A percentile compares a stretch with the other conserved stretches of the same genome.
Evolutionary conservation across 2,797 vertebrate species (phyloP).

Genomic region (Huso huso): DNA sequence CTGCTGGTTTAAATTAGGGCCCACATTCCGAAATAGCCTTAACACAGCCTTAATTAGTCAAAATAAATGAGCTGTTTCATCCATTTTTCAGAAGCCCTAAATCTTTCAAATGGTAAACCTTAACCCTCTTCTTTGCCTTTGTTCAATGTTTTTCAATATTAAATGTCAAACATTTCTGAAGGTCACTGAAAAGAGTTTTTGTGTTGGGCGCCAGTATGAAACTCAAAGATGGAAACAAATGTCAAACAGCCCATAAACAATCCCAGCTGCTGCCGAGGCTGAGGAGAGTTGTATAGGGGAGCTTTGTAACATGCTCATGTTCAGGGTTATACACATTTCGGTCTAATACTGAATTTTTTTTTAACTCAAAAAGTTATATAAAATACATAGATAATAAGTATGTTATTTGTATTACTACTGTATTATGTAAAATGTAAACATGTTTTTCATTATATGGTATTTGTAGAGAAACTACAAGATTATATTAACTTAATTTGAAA

Average conservation of each 20-base stretch:
- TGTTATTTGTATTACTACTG: too few species aligned
- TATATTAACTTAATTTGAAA: too few species aligned
- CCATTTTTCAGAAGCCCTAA: slow-evolving; percentile 18
- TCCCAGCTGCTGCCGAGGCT: slow-evolving; percentile 16
- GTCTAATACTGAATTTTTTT: too few species aligned
- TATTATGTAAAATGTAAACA: too few species aligned
- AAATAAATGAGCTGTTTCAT: slow-evolving; percentile 28
- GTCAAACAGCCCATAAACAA: slow-evolving; percentile 37
- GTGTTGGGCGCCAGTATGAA: slow-evolving; percentile 29
- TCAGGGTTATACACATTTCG: too few species aligned
- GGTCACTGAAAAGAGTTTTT: slow-evolving; percentile 29
- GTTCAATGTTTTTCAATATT: slow-evolving; percentile 16
- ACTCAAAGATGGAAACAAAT: slow-evolving; percentile 39
- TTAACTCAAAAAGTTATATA: too few species aligned
- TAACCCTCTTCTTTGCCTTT: not conserved
- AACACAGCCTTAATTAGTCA: slow-evolving; percentile 28
- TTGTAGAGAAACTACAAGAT: too few species aligned
- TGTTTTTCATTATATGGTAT: too few species aligned
- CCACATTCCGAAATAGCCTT: too few species aligned
- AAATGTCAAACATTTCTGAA: slow-evolving; percentile 32
- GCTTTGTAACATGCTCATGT: not conserved
- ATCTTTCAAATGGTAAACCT: slow-evolving; percentile 15
- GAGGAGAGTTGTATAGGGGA: not conserved
- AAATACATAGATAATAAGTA: too few species aligned
- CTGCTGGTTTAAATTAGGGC: too few species aligned